Percentiles rank a stretch among this genome's conserved stretches.
These are phyloP conservation scores for Eumaeus atala DNA, from an alignment of 1,140 invertebrate genomes.

Conservation along the genomic window DNA sequence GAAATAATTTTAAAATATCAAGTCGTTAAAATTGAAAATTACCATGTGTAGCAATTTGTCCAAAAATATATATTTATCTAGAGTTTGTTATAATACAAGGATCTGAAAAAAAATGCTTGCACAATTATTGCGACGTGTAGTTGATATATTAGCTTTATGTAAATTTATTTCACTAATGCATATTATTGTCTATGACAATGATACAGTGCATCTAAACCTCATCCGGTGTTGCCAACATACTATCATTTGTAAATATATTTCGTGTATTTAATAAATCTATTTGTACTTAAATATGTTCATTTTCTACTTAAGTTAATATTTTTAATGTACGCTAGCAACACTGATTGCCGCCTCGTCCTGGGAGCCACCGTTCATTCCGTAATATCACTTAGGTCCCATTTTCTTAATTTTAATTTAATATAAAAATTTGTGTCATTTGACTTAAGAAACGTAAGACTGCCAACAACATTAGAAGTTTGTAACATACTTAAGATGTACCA, in stretches of 20 bases:
- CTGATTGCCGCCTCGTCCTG: neutral
- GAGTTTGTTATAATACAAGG: no score
- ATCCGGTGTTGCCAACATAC: neutral
- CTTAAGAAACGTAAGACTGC: no score
- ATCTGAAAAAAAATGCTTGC: no score
- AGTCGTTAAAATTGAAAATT: no score
- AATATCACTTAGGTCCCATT: neutral
- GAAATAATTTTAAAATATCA: no score
- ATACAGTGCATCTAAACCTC: slow-evolving; percentile 1
- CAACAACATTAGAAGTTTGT: no score
- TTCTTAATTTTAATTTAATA: no score
- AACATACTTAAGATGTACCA: no score
- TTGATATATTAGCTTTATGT: neutral
- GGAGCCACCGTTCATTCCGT: neutral
- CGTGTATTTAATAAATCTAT: neutral
- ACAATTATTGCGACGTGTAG: no score
- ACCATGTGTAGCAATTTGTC: no score
- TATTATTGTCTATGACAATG: slow-evolving; percentile 11
- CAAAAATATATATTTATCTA: no score
- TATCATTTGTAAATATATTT: neutral
- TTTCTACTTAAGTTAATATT: neutral
- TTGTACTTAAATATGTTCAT: slow-evolving; percentile 1
- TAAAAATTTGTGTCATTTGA: no score
- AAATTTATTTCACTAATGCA: slow-evolving; percentile 7
- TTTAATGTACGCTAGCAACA: neutral